phyloP scores from a whole-genome alignment of 2,113 vertebrate species.

The Pithys albifrons region DNA sequence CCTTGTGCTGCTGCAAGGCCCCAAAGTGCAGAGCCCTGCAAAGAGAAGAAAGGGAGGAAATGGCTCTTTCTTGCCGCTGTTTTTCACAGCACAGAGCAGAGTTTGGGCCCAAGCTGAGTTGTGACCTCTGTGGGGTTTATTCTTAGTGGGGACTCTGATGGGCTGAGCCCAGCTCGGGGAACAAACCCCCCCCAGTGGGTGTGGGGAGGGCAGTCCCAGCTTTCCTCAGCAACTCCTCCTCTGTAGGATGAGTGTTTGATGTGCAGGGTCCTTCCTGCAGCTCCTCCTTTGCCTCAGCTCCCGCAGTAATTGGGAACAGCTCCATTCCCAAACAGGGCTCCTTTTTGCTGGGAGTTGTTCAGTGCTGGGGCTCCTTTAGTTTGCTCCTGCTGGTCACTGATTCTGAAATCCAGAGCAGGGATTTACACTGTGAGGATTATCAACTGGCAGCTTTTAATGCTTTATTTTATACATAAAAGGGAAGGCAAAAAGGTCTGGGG shows the following conservation, averaged over 20 bases:
- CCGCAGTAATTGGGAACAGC: background rate
- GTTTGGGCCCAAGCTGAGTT: background rate
- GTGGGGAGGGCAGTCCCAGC: background rate
- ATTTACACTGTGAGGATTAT: background rate
- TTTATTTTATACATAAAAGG: background rate
- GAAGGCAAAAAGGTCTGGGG: background rate
- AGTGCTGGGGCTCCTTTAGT: background rate
- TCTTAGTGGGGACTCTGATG: background rate
- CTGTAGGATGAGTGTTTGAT: background rate
- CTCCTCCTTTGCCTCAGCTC: background rate
- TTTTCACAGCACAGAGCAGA: background rate
- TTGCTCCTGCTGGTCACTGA: background rate
- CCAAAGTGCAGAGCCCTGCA: conserved; percentile 50
- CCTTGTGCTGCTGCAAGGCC: conserved; percentile 29
- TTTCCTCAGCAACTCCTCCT: background rate
- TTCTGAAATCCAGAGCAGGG: background rate
- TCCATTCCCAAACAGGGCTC: background rate
- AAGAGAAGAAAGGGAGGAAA: conserved; percentile 58
- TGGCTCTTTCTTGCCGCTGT: background rate
- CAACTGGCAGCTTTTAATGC: background rate
- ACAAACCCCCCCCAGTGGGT: background rate
- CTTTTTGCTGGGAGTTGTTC: background rate
- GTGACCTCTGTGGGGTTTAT: conserved; percentile 25
- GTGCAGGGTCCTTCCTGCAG: background rate
- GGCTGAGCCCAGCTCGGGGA: background rate